Conservation (phyloP, 2,113 vertebrate genomes). For the Tragelaphus strepsiceros region DNA sequence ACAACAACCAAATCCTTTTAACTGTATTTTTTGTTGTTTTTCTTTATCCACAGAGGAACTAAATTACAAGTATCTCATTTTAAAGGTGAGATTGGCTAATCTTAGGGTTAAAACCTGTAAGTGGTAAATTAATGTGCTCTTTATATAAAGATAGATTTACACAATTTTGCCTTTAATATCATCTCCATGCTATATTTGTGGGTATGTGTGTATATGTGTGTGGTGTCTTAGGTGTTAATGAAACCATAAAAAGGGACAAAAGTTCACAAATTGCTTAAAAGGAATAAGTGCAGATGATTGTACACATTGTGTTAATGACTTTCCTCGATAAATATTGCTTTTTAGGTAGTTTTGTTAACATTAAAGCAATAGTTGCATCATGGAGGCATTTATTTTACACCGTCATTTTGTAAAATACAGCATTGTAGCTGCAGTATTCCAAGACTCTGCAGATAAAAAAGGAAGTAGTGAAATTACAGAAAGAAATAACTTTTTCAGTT, state of each 20-base stretch:
- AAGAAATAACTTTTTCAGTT: slow-evolving; percentile 16
- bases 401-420: not conserved
- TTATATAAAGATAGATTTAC: not conserved
- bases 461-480: slow-evolving; percentile 21
- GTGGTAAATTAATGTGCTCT: slow-evolving; percentile 2
- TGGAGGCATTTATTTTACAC: not conserved
- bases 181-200: not conserved
- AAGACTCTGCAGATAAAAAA: slow-evolving; percentile 50
- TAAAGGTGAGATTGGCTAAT: slow-evolving; percentile 14
- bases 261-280: not conserved
- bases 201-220: not conserved
- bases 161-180: not conserved
- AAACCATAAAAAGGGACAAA: not conserved
- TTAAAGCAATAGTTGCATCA: not conserved
- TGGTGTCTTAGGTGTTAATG: not conserved
- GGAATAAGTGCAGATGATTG: not conserved
- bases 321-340: not conserved
- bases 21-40: not conserved
- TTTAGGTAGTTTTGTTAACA: not conserved
- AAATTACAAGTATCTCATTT: slow-evolving; percentile 10
- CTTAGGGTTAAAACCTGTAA: slow-evolving; percentile 3
- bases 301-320: not conserved
- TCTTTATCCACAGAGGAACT: slow-evolving; percentile 35
- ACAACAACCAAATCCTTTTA: not conserved
- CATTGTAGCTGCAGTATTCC: not conserved